Base-by-base conservation (phyloP, 2,797 vertebrate genomes). In the Eutrigla gurnardus region DNA sequence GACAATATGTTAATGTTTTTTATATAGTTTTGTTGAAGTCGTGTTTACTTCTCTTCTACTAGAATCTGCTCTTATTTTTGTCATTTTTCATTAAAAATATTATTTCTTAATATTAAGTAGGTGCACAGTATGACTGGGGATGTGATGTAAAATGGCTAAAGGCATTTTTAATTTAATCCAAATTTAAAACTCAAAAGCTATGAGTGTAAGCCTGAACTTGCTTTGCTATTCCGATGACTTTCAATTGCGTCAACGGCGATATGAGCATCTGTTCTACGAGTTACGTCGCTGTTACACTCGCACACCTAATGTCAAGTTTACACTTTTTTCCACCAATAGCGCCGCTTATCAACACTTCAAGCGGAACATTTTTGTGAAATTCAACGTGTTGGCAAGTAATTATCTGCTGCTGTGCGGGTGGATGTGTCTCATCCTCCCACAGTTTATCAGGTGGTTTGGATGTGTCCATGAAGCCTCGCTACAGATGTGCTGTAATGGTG, bases 321-420 rank as follows among this genome's bases (percentile, higher is more conserved):
- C 46, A 42, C 49, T 37, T 52, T 25, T 25, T 25, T 25, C 25
- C 25, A 25, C 32, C 43, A 42, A 64, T 14, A 45, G 3, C 25
- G 42, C 49, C 32, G 55, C 62, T 52, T 4, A 66, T 65, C 25
- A 61, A 70, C 59, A 47, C 33, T 5, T 37, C 25, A 32, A 39
- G 42, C 12, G 15, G 6, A 52, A 18, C 5, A 40, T 52, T 14
- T 2, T n/a, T 37, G 8, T 52, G 14, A 46, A 36, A 2, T n/a
- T 47, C 15, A 55, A 52, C 5, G 36, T 55, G 18, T 32, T 25
- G 12, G 5, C 8, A 14, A 3, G 7, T 53, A 10, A 54, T 60
- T 15, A 36, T 11, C 12, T 32, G 37, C 66, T 35, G 49, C 63
- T 55, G 12, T 70, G 49, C 10, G 4, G 3, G 43, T 14, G 36